Evolutionary conservation across 2,797 vertebrate genomes (phyloP), one percentile per base, ranked within the genome.

Genomic region (Zalophus californianus): DNA sequence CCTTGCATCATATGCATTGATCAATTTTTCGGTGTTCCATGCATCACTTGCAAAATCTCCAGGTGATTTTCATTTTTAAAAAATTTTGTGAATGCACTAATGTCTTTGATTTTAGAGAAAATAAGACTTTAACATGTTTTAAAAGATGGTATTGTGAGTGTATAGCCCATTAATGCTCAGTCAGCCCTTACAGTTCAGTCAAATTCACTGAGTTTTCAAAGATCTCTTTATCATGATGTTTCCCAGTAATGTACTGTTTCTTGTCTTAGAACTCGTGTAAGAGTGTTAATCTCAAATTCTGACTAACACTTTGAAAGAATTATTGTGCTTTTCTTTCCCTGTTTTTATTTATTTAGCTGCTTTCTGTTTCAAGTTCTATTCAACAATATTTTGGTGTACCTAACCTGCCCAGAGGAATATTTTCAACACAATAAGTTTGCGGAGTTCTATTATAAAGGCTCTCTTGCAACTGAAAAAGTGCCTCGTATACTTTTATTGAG

Each of bases 21-120:
- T 99, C 98, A 99, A 99, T 98, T 99, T 99, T 98, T 99, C 99
- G 0, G 99, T 99, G 97, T 99, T 99, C 98, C 99, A 99, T 84
- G 99, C 99, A 10, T 99, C 99, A n/a, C 98, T 99, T 98, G 99
- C 99, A 90, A 99, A 99, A 98, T 99, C 99, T 86, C 99, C 99
- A 99, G 99, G 99, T 99, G 97, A 96, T 64, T 92, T 77, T 73
- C 60, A 44, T 97, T 96, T 96, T 87, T 29, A 6, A 23, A 41
- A 86, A 84, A 32, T 95, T 82, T 95, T 94, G 0, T 54, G 96
- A 77, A 44, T 98, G 68, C 93, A 5, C 60, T 66, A 68, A 18
- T 86, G 11, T 68, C 54, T 94, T 60, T 96, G 8, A 85, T 86
- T 96, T 92, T 32, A 90, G 62, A 96, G 32, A 77, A 95, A 93